phyloP scores from a whole-genome alignment of 1,140 invertebrate genomes.

The Onthophagus taurus region DNA sequence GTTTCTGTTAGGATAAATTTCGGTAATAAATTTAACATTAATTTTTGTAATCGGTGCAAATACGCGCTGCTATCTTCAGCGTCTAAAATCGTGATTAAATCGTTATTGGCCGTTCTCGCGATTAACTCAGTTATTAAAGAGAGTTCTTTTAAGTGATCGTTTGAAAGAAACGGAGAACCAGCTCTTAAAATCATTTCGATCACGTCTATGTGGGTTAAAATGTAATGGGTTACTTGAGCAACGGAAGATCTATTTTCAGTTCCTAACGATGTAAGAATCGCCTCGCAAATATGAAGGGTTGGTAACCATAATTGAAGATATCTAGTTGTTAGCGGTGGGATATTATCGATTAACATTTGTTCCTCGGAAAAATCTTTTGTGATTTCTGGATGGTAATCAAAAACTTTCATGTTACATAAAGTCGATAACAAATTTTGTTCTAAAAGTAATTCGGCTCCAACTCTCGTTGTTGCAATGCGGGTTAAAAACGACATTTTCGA shows the following conservation, averaged over 20 bases:
- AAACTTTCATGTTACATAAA: constrained; percentile 67
- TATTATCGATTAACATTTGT: constrained; percentile 29
- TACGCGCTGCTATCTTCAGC: constrained; percentile 46
- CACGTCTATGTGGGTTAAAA: constrained; percentile 71
- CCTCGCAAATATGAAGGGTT: constrained; percentile 67
- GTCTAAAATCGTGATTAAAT: constrained; percentile 32
- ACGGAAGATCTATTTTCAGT: constrained; percentile 71
- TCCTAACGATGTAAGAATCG: constrained; percentile 71
- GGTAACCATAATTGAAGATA: constrained; percentile 77
- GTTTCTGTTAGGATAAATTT: constrained; percentile 48
- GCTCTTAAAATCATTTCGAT: constrained; percentile 66
- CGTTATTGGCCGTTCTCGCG: constrained; percentile 57
- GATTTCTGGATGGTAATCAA: constrained; percentile 66
- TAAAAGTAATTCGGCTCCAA: constrained; percentile 67
- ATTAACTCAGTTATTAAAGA: constrained; percentile 44
- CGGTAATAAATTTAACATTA: constrained; percentile 61
- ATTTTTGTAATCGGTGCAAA: constrained; percentile 52
- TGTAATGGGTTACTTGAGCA: constrained; percentile 66
- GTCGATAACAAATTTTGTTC: constrained; percentile 63
- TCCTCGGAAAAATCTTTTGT: constrained; percentile 38
- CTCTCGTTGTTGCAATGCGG: constrained; percentile 57
- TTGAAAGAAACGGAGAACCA: constrained; percentile 51
- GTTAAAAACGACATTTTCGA: constrained; percentile 77
- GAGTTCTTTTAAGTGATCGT: constrained; percentile 47
- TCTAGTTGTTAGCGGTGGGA: constrained; percentile 50